A percentile compares a stretch with the other conserved stretches of the same genome.
phyloP scores from a whole-genome alignment of 2,113 vertebrate species.

The Otus sunia region DNA sequence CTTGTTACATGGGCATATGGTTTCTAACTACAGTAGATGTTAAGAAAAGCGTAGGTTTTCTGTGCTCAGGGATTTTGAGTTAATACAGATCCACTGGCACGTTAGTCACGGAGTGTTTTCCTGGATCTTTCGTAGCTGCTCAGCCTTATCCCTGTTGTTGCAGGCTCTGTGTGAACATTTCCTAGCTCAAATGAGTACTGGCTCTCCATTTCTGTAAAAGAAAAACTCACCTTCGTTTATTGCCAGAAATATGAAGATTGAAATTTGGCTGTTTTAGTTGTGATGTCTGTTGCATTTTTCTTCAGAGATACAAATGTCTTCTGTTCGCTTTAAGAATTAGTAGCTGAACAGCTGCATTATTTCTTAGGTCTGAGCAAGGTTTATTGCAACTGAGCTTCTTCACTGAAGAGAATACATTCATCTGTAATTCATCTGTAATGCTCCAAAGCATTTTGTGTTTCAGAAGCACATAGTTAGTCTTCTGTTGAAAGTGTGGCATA shows the following conservation, averaged over 20 bases:
- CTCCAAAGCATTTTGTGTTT: not conserved
- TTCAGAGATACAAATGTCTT: not conserved
- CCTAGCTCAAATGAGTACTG: not conserved
- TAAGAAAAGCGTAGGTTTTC: not conserved
- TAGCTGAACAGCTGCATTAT: not conserved
- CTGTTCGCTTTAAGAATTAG: not conserved
- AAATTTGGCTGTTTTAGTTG: not conserved
- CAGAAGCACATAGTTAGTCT: not conserved
- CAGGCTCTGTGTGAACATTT: not conserved
- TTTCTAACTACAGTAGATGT: not conserved
- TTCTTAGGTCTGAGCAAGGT: not conserved
- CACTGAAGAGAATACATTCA: not conserved
- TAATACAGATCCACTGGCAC: not conserved
- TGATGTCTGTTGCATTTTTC: not conserved
- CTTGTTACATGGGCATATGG: not conserved
- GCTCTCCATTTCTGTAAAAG: not conserved
- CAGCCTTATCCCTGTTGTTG: not conserved
- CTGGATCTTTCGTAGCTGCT: not conserved
- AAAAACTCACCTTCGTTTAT: not conserved
- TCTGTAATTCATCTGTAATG: not conserved
- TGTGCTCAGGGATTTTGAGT: not conserved
- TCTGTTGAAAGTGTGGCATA: not conserved
- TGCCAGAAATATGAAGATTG: not conserved
- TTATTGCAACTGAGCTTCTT: not conserved
- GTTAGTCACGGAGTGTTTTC: not conserved